Evolutionary conservation across 1,140 invertebrate genomes (phyloP), one percentile per base, ranked within the genome.

Genomic region (Drosophila persimilis): DNA sequence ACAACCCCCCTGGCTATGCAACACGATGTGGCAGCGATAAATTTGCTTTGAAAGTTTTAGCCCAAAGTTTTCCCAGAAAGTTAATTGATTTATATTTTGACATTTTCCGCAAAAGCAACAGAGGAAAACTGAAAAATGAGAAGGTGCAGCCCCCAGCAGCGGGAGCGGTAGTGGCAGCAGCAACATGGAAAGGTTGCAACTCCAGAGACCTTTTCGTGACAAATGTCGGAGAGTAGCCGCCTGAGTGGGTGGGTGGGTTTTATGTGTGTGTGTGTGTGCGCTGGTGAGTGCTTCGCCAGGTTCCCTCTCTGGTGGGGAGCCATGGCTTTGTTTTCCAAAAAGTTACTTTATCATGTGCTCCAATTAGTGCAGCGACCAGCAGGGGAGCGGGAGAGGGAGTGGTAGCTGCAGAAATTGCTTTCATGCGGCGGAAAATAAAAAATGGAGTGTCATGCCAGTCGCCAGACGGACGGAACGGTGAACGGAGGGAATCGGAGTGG

Each of bases 1-100:
- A 39, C 35, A 39, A 39, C 3, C 35, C 35, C 35, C 7, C 9
- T 39, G 35, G 35, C 11, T 13, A 2, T 64, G 58, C 64, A 48
- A 43, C 57, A 66, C 61, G 54, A 45, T 44, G 53, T 62, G 51
- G 59, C 73, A 50, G 43, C 59, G 45, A 69, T 63, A 59, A 64
- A 80, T 77, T 80, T 59, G 72, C 59, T 79, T 52, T 50, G 46
- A 74, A 77, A 77, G 59, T 80, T 81, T 64, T 58, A 60, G 22
- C 48, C 31, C 35, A 63, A 79, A 86, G 46, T 66, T 77, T 69
- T 83, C 52, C 67, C 60, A 61, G 80, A 75, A 86, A 85, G 58
- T 85, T 85, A 85, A 85, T 85, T 85, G 81, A 85, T 85, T 85
- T 85, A 85, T 85, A 75, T 86, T 85, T 85, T 85, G 77, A 75